Evolutionary conservation across 1,140 invertebrate genomes (phyloP).

Genomic region (Conus ventricosus): DNA sequence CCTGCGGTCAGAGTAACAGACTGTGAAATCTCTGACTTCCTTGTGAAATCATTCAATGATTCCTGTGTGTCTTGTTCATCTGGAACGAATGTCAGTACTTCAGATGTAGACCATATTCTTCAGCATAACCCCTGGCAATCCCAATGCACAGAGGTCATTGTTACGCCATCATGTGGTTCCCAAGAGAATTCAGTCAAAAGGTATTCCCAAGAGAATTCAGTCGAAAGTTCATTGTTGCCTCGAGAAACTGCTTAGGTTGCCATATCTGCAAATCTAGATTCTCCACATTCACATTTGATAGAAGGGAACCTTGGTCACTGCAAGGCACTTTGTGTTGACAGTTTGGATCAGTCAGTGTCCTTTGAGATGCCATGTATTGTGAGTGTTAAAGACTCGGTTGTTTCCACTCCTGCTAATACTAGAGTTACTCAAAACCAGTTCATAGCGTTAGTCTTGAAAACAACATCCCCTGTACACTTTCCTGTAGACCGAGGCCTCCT

Average conservation of each 20-base stretch:
- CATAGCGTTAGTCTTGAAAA: background rate
- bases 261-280: background rate
- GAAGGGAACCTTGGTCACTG: background rate
- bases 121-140: too few species aligned
- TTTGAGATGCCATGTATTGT: background rate
- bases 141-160: too few species aligned
- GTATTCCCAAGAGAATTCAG: background rate
- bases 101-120: background rate
- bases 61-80: background rate
- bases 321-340: background rate
- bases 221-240: background rate
- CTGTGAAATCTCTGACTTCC: too few species aligned
- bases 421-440: background rate
- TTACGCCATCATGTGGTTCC: too few species aligned
- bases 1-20: background rate
- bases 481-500: background rate
- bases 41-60: background rate
- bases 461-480: background rate
- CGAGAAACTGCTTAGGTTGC: background rate
- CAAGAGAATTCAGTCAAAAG: too few species aligned
- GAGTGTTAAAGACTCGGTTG: background rate
- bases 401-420: background rate
- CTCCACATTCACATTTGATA: background rate
- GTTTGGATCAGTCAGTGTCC: background rate
- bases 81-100: background rate